Base-by-base conservation (phyloP, 2,888 invertebrate genomes). In the Stenichneumon culpator region DNA sequence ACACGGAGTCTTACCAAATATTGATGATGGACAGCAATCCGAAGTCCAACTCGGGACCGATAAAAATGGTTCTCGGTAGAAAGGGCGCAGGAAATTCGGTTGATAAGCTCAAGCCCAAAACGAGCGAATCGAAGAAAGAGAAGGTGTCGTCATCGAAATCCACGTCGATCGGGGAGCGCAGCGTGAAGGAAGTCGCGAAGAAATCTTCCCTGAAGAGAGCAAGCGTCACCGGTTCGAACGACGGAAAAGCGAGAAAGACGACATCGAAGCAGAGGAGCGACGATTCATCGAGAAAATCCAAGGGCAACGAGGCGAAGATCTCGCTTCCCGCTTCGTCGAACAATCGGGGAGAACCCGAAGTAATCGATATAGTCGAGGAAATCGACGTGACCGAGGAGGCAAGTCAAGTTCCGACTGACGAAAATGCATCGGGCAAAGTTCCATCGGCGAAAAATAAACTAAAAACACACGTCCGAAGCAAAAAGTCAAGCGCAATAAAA, bases 331-430 rank as follows among this genome's bases (percentile, higher is more conserved):
- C 28, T 2, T 73, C n/a, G 39, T 32, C 3, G 7, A 75, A 74
- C 6, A 0, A 19, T 28, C 39, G 1, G 1, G 22, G n/a, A 14
- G 25, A 25, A 14, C 85, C 82, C 32, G 82, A 85, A 22, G 47
- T 85, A 2, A 84, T 84, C n/a, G 84, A 84, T 3, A 69, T 84
- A 14, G 3, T 65, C 19, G 79, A 79, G 22, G 84, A 84, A 4
- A n/a, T 36, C 3, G 82, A 65, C 60, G 47, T 19, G 11, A 36
- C 67, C 36, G 60, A 22, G 14, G 25, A 14, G 14, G 5, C 16
- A 5, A 36, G 22, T 0, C 22, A 14, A 19, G 19, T 16, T n/a
- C 60, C 22, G 28, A 47, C 25, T 1, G 19, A 14, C 25, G 65
- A 16, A 6, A 28, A 32, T n/a, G 6, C 63, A 6, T 9, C 73